Percentiles rank a stretch among this genome's conserved stretches.
Evolutionary conservation across 2,888 invertebrate genomes (phyloP).

Genomic region (Creontiades dilutus): DNA sequence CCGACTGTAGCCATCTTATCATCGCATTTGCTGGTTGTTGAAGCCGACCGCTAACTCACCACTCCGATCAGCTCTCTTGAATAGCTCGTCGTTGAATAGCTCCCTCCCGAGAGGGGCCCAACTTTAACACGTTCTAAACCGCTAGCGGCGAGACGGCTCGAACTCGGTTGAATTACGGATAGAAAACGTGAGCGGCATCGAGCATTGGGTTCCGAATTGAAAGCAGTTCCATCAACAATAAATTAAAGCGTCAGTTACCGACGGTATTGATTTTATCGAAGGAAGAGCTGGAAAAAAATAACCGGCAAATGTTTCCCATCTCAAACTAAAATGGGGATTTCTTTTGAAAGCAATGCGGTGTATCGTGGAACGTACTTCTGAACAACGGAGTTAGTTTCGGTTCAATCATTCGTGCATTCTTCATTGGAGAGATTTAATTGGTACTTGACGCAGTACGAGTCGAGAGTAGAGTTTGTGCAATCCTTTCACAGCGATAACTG

Average conservation of each 20-base stretch:
- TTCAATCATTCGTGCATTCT: too few species aligned
- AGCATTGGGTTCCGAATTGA: slow-evolving; percentile 10
- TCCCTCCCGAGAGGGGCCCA: neutral
- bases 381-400: too few species aligned
- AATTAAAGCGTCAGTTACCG: neutral
- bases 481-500: too few species aligned
- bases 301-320: too few species aligned
- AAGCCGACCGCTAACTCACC: neutral
- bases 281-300: neutral
- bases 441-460: too few species aligned
- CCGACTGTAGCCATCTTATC: neutral
- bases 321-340: too few species aligned
- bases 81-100: slow-evolving; percentile 17
- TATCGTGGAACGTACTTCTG: too few species aligned
- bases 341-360: too few species aligned
- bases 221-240: slow-evolving; percentile 39
- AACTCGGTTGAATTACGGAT: slow-evolving; percentile 28
- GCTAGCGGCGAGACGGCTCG: slow-evolving; percentile 32
- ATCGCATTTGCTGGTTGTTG: neutral
- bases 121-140: slow-evolving; percentile 33
- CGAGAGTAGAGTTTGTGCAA: too few species aligned
- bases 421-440: too few species aligned
- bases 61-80: slow-evolving; percentile 12
- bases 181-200: slow-evolving; percentile 17
- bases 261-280: neutral